These are phyloP conservation scores for Nothobranchius kuhntae DNA, from an alignment of 2,113 vertebrate species.

Conservation along the genomic window DNA sequence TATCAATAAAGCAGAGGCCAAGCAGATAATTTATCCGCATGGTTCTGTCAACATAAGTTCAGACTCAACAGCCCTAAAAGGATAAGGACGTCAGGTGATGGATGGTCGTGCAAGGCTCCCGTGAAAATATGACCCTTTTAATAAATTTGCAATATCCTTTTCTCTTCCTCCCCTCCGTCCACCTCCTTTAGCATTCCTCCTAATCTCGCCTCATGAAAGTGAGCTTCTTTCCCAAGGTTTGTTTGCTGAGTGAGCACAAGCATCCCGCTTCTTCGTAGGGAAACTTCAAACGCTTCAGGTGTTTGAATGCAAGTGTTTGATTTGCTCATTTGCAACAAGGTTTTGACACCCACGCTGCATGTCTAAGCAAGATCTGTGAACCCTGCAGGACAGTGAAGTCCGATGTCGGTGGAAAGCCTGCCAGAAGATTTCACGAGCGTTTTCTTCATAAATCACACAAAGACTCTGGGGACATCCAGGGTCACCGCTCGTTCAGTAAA, in stretches of 20 bases:
- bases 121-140: constrained; percentile 76
- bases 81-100: constrained; percentile 74
- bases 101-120: constrained; percentile 61
- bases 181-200: constrained; percentile 41
- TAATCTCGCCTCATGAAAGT: constrained; percentile 24
- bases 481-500: constrained; percentile 70
- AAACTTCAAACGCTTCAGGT: constrained; percentile 39
- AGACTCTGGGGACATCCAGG: constrained; percentile 58
- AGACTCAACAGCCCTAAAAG: constrained; percentile 82
- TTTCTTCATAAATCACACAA: constrained; percentile 70
- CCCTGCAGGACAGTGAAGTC: constrained; percentile 53
- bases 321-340: constrained; percentile 17
- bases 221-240: constrained; percentile 51
- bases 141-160: constrained; percentile 69
- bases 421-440: constrained; percentile 53
- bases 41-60: constrained; percentile 84
- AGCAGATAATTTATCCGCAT: constrained; percentile 80
- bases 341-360: constrained; percentile 24
- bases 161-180: constrained; percentile 38
- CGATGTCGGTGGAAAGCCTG: constrained; percentile 40
- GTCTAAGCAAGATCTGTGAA: constrained; percentile 58
- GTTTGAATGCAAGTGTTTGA: constrained; percentile 50
- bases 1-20: constrained; percentile 84
- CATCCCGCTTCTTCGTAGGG: constrained; percentile 30
- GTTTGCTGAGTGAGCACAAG: constrained; percentile 47